Conservation (phyloP, 2,113 vertebrate genomes). For the Balaeniceps rex region DNA sequence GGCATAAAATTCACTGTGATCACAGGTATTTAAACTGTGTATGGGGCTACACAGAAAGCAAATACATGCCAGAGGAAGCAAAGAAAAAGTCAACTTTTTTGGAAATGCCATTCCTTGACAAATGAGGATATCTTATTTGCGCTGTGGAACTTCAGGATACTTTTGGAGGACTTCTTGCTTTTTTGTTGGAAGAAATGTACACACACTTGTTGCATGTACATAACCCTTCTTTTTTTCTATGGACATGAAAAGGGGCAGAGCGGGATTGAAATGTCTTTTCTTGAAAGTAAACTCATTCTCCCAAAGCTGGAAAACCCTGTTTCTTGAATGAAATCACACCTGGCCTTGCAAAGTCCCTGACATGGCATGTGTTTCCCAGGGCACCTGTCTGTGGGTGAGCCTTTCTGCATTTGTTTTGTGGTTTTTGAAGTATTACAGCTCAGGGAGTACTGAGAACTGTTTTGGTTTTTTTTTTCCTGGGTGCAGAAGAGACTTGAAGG, state of each 20-base stretch:
- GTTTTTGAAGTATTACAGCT: neutral
- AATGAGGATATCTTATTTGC: neutral
- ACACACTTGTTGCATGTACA: neutral
- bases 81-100: neutral
- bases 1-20: neutral
- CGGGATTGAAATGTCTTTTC: neutral
- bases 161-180: neutral
- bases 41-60: neutral
- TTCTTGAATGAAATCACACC: neutral
- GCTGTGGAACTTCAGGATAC: neutral
- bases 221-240: no score
- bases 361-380: neutral
- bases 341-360: neutral
- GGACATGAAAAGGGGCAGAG: accelerated
- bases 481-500: neutral
- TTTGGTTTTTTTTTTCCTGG: no score
- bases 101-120: neutral
- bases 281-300: neutral
- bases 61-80: neutral
- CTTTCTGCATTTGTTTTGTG: neutral
- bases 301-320: neutral
- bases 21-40: neutral
- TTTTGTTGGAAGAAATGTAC: neutral
- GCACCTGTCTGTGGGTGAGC: neutral
- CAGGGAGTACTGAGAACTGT: neutral